phyloP scores from a whole-genome alignment of 2,797 vertebrate genomes.

The Lemur catta region DNA sequence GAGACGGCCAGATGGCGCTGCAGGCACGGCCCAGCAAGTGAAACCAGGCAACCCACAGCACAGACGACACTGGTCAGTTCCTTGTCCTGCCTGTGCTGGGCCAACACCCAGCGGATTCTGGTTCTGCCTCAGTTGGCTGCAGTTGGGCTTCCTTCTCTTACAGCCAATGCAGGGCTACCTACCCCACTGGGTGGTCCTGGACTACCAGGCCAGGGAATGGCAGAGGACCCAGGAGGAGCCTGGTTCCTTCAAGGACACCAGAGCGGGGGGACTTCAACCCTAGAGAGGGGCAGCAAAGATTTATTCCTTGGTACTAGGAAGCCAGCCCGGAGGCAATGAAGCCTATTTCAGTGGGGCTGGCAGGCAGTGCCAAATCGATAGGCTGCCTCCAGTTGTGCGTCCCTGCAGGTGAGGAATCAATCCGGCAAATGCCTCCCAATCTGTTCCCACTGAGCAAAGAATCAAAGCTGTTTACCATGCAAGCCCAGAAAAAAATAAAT shows the following conservation, averaged over 20 bases:
- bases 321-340: constrained; percentile 70
- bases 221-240: neutral
- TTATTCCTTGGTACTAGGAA: neutral
- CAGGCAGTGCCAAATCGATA: constrained; percentile 58
- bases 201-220: accelerated
- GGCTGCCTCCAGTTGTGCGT: constrained; percentile 35
- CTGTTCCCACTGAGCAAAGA: constrained; percentile 73
- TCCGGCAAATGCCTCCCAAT: constrained; percentile 61
- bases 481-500: constrained; percentile 70
- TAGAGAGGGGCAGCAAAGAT: neutral
- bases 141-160: neutral
- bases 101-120: accelerated
- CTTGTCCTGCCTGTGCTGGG: accelerated
- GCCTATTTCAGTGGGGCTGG: constrained; percentile 63
- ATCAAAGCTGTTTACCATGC: constrained; percentile 81
- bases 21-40: neutral
- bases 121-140: accelerated
- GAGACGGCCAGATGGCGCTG: accelerated
- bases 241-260: neutral
- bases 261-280: neutral
- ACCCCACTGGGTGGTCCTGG: accelerated
- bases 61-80: neutral
- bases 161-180: too few relatives aligned
- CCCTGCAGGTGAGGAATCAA: constrained; percentile 75
- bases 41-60: accelerated